Percentiles rank a stretch among this genome's conserved stretches.
phyloP scores from a whole-genome alignment of 30 jellyfish, hydroid and myxozoan species.

The Sanderia malayensis region DNA sequence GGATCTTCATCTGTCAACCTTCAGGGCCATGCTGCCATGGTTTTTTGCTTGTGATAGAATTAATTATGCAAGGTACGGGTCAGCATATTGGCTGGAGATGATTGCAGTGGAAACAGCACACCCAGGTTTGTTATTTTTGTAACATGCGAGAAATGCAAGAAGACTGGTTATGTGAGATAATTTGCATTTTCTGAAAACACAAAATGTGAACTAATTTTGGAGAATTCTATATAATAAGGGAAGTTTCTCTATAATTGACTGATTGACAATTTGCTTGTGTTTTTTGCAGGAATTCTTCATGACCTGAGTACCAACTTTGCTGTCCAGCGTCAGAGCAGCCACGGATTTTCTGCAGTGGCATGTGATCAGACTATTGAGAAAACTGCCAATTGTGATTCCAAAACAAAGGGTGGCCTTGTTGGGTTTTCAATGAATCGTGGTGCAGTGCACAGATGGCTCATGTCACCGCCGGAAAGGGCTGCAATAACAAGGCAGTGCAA shows the following conservation, averaged over 20 bases:
- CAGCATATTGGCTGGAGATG: slow-evolving; percentile 71
- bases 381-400: background rate
- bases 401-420: slow-evolving; percentile 5
- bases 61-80: slow-evolving; percentile 42
- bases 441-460: slow-evolving; percentile 7
- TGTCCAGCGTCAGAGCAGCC: slow-evolving; percentile 10
- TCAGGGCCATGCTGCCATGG: slow-evolving; percentile 67
- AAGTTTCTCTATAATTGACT: background rate
- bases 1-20: slow-evolving; percentile 40
- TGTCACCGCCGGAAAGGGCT: slow-evolving; percentile 15
- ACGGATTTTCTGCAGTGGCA: slow-evolving; percentile 3
- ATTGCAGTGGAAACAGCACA: slow-evolving; percentile 44
- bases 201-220: no score
- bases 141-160: no score
- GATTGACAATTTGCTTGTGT: background rate
- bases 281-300: background rate
- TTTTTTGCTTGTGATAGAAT: slow-evolving; percentile 50
- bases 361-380: slow-evolving; percentile 10
- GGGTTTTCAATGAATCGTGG: slow-evolving; percentile 1
- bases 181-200: no score
- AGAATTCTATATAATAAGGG: background rate
- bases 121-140: slow-evolving; percentile 39
- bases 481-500: slow-evolving; percentile 12
- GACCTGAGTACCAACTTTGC: slow-evolving; percentile 2
- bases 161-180: no score